phyloP scores from a whole-genome alignment of 2,888 invertebrate species.

The Notodonta ziczac region DNA sequence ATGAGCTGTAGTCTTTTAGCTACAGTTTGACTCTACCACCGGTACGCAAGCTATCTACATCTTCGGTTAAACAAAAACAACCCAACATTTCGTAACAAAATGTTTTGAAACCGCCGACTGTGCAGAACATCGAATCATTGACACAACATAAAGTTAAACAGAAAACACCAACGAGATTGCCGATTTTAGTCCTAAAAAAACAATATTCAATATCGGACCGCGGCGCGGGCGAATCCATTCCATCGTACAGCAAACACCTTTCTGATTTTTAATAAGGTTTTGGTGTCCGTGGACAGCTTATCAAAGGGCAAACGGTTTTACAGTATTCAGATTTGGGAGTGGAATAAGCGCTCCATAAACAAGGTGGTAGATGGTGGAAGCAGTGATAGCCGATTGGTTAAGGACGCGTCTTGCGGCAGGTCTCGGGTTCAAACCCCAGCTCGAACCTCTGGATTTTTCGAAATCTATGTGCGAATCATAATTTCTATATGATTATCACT shows the following conservation, averaged over 20 bases:
- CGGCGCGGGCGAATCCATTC: neutral
- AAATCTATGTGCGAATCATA: no score
- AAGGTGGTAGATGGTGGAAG: no score
- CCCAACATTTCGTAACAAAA: neutral
- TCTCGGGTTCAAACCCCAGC: no score
- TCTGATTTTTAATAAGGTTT: conserved; percentile 5
- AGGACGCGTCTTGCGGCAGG: no score
- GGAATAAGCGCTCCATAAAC: neutral
- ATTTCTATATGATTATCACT: no score
- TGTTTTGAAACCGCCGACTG: neutral
- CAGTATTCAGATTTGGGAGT: neutral
- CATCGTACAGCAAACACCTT: conserved; percentile 1
- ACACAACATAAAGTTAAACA: conserved; percentile 16
- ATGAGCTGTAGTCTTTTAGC: no score
- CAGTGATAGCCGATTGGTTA: no score
- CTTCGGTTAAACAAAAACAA: neutral
- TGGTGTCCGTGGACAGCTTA: neutral
- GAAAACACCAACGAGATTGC: conserved; percentile 8
- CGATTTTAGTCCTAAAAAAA: conserved; percentile 21
- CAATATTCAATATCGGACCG: conserved; percentile 17
- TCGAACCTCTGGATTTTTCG: no score
- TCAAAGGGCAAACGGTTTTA: neutral
- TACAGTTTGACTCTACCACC: no score
- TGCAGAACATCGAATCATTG: conserved; percentile 1
- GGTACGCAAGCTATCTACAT: no score